phyloP scores from a whole-genome alignment of 2,888 invertebrate species.

The Campoplex nolae region DNA sequence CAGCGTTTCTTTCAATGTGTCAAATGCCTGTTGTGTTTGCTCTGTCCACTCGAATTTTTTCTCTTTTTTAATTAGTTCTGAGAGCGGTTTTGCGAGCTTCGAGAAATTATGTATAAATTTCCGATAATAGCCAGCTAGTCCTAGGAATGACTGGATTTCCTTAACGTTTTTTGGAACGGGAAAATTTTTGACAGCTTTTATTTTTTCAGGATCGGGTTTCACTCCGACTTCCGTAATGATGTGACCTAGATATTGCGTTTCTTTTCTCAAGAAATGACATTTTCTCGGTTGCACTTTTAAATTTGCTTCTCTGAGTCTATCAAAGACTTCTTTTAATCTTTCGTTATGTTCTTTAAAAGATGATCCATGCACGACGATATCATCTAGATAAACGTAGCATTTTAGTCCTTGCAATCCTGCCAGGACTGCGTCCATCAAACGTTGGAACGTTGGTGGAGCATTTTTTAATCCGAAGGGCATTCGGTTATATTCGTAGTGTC shows the following conservation, averaged over 20 bases:
- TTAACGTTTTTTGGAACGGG: slow-evolving; percentile 58
- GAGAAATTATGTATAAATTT: slow-evolving; percentile 32
- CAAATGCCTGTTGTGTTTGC: too few species aligned
- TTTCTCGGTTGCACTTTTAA: slow-evolving; percentile 43
- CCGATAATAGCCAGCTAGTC: slow-evolving; percentile 63
- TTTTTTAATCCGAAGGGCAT: slow-evolving; percentile 30
- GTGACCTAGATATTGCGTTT: too few species aligned
- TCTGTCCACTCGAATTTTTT: slow-evolving; percentile 63
- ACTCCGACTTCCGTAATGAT: too few species aligned
- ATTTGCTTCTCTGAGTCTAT: slow-evolving; percentile 25
- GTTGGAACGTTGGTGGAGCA: slow-evolving; percentile 51
- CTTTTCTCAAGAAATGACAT: slow-evolving; percentile 16
- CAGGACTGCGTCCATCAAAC: slow-evolving; percentile 49
- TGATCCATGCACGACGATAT: slow-evolving; percentile 42
- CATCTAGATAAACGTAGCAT: slow-evolving; percentile 58
- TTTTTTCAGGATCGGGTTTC: slow-evolving; percentile 70
- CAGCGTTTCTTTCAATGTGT: too few species aligned
- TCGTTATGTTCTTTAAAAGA: slow-evolving; percentile 34
- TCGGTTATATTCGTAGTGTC: too few species aligned
- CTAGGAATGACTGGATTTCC: slow-evolving; percentile 71
- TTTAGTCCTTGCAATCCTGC: slow-evolving; percentile 31
- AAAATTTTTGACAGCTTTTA: slow-evolving; percentile 59
- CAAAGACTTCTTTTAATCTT: slow-evolving; percentile 36
- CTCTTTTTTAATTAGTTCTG: slow-evolving; percentile 68
- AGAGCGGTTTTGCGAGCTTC: slow-evolving; percentile 66